Conservation (phyloP, 2,888 invertebrate genomes). For the Neoitamus cyanurus region DNA sequence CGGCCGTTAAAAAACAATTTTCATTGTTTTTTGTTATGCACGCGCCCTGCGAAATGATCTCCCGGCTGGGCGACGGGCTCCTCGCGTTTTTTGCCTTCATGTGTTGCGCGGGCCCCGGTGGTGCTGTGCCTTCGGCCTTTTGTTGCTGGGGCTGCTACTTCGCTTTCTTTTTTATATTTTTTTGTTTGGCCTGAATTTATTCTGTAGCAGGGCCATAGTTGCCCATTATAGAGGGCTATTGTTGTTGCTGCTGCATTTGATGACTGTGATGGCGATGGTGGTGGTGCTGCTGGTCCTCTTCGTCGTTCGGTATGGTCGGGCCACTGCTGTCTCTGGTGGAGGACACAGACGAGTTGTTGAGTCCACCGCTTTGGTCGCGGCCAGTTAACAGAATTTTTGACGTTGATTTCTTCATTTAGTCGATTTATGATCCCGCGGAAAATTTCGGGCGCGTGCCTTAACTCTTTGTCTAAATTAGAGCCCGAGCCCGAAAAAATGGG, state of each 20-base stretch:
- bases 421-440: constrained; percentile 54
- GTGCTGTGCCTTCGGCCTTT: neutral
- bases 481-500: constrained; percentile 48
- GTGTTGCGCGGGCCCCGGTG: neutral
- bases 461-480: constrained; percentile 47
- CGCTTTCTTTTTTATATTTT: neutral
- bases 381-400: constrained; percentile 60
- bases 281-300: neutral
- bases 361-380: constrained; percentile 50
- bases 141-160: neutral
- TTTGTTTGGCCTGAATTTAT: neutral
- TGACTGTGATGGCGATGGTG: neutral
- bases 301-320: neutral
- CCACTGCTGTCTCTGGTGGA: neutral
- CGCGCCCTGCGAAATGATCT: constrained; percentile 24
- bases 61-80: neutral
- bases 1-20: constrained; percentile 47
- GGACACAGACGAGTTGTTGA: constrained; percentile 51
- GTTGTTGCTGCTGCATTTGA: constrained; percentile 32
- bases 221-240: constrained; percentile 34
- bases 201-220: constrained; percentile 39
- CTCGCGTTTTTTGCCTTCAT: constrained; percentile 27
- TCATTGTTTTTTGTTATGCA: constrained; percentile 44
- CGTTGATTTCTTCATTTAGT: constrained; percentile 60
- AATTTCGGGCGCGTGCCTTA: constrained; percentile 49